phyloP scores from a whole-genome alignment of 2,113 vertebrate species.

The Petrocephalus microphthalmus region DNA sequence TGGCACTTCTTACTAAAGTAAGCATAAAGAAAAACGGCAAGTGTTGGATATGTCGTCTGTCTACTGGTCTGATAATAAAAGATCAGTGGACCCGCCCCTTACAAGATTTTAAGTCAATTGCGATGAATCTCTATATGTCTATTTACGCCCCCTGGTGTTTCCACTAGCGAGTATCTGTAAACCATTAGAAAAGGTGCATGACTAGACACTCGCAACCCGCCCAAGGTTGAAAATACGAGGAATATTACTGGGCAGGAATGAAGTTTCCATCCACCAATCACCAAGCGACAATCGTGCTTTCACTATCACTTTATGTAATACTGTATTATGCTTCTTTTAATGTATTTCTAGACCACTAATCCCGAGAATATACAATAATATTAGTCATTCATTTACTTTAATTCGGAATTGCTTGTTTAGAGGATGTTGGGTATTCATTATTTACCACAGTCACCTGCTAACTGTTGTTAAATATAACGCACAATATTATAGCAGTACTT shows the following conservation, averaged over 20 bases:
- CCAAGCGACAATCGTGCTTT: slow-evolving; percentile 2
- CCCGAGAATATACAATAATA: neutral
- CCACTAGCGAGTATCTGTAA: neutral
- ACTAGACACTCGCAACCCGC: neutral
- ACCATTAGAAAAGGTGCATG: neutral
- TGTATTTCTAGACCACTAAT: neutral
- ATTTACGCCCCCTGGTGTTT: slow-evolving; percentile 19
- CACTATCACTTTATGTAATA: neutral
- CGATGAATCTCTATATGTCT: slow-evolving; percentile 1
- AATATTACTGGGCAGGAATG: slow-evolving; percentile 1
- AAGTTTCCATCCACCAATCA: slow-evolving; percentile 2
- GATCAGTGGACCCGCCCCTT: slow-evolving; percentile 16
- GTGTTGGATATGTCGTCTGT: slow-evolving; percentile 10
- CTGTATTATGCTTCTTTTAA: neutral
- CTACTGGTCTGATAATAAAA: slow-evolving; percentile 12
- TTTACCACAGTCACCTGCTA: neutral
- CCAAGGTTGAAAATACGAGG: slow-evolving; percentile 8
- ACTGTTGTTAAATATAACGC: neutral
- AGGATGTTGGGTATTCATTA: neutral
- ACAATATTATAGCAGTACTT: neutral
- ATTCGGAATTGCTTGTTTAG: neutral
- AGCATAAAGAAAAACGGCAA: neutral
- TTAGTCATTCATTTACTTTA: neutral
- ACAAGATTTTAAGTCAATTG: slow-evolving; percentile 16
- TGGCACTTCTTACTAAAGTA: neutral